These are phyloP conservation scores for Dicyrtomina minuta DNA, from an alignment of 2,888 invertebrate genomes.

Conservation along the genomic window DNA sequence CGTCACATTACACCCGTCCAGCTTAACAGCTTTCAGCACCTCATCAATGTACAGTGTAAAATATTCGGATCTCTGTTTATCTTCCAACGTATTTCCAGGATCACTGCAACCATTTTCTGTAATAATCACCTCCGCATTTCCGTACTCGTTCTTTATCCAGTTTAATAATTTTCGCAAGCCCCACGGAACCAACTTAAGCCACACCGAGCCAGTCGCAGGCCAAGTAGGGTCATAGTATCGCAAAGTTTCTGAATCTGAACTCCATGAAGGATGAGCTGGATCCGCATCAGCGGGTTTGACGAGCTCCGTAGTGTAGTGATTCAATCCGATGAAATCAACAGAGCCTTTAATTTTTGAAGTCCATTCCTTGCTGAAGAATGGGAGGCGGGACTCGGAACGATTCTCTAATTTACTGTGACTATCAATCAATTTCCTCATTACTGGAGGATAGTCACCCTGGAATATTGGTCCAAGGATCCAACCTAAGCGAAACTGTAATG, in stretches of 20 bases:
- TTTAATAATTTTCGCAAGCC: conserved; percentile 40
- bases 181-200: conserved; percentile 39
- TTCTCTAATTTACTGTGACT: conserved; percentile 55
- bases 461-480: conserved; percentile 55
- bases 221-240: conserved; percentile 35
- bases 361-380: conserved; percentile 46
- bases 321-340: conserved; percentile 49
- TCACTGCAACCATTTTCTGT: conserved; percentile 51
- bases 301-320: conserved; percentile 46
- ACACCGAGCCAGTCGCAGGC: conserved; percentile 36
- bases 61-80: conserved; percentile 35
- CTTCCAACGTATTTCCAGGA: conserved; percentile 34
- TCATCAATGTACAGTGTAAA: conserved; percentile 47
- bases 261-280: conserved; percentile 28
- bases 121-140: conserved; percentile 38
- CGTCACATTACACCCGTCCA: conserved; percentile 45
- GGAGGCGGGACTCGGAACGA: conserved; percentile 49
- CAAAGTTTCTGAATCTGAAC: conserved; percentile 33
- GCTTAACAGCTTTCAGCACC: conserved; percentile 45
- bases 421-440: conserved; percentile 55
- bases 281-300: conserved; percentile 29
- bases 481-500: conserved; percentile 54
- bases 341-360: conserved; percentile 50
- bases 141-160: conserved; percentile 41
- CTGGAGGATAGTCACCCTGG: conserved; percentile 55